These are phyloP conservation scores for Conops quadrifasciatus DNA, from an alignment of 2,888 invertebrate species.

Conservation along the genomic window DNA sequence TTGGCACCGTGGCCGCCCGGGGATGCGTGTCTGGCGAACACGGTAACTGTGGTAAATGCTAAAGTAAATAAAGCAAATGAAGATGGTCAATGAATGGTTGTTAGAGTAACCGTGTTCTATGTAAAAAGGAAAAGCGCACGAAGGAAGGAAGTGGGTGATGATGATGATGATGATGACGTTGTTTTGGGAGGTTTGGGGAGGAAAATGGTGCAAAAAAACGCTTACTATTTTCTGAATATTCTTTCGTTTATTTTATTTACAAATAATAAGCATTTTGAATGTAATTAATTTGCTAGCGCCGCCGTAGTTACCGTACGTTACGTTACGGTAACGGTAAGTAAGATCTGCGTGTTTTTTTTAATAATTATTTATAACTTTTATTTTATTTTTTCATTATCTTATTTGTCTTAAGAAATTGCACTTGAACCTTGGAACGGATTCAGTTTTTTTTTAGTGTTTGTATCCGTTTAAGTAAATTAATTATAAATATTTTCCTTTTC, in stretches of 20 bases:
- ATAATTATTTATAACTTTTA: not conserved
- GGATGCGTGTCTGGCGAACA: too few relatives aligned
- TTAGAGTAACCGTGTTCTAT: too few relatives aligned
- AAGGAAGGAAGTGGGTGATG: too few relatives aligned
- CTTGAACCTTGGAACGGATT: conserved; percentile 50
- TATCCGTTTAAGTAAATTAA: conserved; percentile 1
- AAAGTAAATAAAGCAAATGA: conserved; percentile 19
- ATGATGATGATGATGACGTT: too few relatives aligned
- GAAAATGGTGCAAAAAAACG: not conserved
- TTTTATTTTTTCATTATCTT: conserved; percentile 40
- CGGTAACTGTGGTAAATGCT: not conserved
- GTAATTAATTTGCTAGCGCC: conserved; percentile 3
- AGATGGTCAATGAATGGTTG: too few relatives aligned
- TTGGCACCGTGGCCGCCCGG: too few relatives aligned
- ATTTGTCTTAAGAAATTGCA: conserved; percentile 47
- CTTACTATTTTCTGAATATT: conserved; percentile 6
- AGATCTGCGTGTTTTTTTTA: not conserved
- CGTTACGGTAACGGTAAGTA: too few relatives aligned
- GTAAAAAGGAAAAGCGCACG: too few relatives aligned
- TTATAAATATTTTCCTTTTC: conserved; percentile 12
- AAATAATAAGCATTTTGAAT: conserved; percentile 11
- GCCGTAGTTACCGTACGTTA: too few relatives aligned
- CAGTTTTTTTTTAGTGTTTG: conserved; percentile 40
- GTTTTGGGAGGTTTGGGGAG: not conserved
- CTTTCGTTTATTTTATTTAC: conserved; percentile 22